A percentile compares a stretch with the other conserved stretches of the same genome.
Conservation (phyloP, 2,888 invertebrate species). For the Tortricodes alternella region DNA sequence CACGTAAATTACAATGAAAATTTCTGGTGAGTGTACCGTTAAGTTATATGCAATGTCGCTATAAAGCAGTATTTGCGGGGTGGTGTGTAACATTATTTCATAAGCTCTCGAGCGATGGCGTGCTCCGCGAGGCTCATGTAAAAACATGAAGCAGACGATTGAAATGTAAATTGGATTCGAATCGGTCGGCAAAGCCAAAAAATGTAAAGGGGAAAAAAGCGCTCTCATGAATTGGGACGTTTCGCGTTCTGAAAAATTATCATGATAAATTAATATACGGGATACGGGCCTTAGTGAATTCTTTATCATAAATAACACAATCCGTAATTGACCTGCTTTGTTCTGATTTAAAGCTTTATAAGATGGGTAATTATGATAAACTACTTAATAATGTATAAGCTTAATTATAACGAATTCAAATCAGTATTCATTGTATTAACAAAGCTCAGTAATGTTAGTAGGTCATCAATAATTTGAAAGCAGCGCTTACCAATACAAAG, state of each 20-base stretch:
- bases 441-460: too few relatives aligned
- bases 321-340: constrained; percentile 2
- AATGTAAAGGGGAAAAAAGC: constrained; percentile 53
- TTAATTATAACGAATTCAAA: too few relatives aligned
- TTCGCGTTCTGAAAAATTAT: constrained; percentile 50
- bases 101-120: constrained; percentile 53
- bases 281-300: constrained; percentile 2
- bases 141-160: constrained; percentile 72
- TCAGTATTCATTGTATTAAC: too few relatives aligned
- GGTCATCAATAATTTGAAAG: too few relatives aligned
- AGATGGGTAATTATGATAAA: too few relatives aligned
- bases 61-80: constrained; percentile 46
- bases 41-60: constrained; percentile 40
- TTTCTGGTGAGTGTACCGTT: constrained; percentile 47
- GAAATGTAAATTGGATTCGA: constrained; percentile 76
- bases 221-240: constrained; percentile 51
- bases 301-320: constrained; percentile 10
- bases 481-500: too few relatives aligned
- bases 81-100: constrained; percentile 61
- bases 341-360: not conserved
- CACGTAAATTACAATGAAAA: constrained; percentile 51
- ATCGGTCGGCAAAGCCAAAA: constrained; percentile 71
- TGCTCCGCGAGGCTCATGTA: constrained; percentile 64
- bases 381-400: too few relatives aligned
- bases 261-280: constrained; percentile 30